Evolutionary conservation across 2,113 vertebrate genomes (phyloP).

Genomic region (Danio rerio): DNA sequence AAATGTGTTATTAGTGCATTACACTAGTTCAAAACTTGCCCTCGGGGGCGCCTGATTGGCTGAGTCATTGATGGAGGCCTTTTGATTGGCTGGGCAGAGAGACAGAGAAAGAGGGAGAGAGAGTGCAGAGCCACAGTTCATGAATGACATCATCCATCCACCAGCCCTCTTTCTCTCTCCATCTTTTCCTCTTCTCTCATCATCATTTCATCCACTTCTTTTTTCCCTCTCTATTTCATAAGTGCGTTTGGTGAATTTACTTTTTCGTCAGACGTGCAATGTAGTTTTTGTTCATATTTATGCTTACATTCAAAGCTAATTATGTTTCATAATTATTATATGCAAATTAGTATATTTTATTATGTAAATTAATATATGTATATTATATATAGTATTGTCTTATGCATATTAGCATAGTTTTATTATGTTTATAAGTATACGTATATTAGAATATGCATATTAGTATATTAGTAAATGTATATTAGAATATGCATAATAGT

Average conservation of each 20-base stretch:
- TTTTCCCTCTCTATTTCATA: background rate
- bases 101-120: background rate
- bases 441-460: no score
- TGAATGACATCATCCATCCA: constrained; percentile 18
- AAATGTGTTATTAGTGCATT: background rate
- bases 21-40: constrained; percentile 24
- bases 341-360: no score
- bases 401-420: no score
- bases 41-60: constrained; percentile 25
- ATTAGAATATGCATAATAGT: no score
- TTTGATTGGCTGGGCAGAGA: constrained; percentile 15
- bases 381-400: no score
- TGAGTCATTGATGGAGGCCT: constrained; percentile 13
- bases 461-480: no score
- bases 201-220: constrained; percentile 12
- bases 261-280: background rate
- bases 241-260: background rate
- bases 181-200: constrained; percentile 25
- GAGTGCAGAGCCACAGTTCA: constrained; percentile 2
- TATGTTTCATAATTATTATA: background rate
- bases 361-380: no score
- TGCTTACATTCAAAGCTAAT: background rate
- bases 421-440: no score
- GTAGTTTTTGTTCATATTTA: background rate
- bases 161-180: constrained; percentile 31